Evolutionary conservation across 2,888 invertebrate species (phyloP).

Genomic region (Chymomyza procnemis): DNA sequence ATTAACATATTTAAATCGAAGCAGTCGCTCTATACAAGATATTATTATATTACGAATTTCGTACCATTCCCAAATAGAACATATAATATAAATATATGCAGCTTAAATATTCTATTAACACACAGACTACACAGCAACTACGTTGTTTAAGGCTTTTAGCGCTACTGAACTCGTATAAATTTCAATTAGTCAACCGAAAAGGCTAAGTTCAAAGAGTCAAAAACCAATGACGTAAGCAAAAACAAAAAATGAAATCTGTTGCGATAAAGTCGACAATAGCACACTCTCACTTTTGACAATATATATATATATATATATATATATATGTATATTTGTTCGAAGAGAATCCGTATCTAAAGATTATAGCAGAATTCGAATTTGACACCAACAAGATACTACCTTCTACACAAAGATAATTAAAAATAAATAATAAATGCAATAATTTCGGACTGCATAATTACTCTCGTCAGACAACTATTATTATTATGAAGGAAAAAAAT

Average conservation of each 20-base stretch:
- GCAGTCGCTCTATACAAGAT: background rate
- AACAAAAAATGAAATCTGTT: background rate
- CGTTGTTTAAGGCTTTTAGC: background rate
- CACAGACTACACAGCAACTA: background rate
- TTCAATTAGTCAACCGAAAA: slow-evolving; percentile 7
- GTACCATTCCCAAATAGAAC: background rate
- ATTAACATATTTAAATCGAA: background rate
- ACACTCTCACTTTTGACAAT: too few relatives aligned
- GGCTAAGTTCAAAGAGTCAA: slow-evolving; percentile 3
- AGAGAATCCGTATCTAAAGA: too few relatives aligned
- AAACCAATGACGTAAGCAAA: slow-evolving; percentile 29
- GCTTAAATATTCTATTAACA: background rate
- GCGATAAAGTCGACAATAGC: too few relatives aligned
- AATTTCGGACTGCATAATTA: too few relatives aligned
- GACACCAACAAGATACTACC: too few relatives aligned
- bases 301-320: too few relatives aligned
- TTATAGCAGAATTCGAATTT: too few relatives aligned
- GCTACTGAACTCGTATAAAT: slow-evolving; percentile 5
- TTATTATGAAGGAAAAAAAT: too few relatives aligned
- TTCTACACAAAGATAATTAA: too few relatives aligned
- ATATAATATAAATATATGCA: background rate
- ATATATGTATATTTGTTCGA: too few relatives aligned
- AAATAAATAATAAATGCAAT: too few relatives aligned
- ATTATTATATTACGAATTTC: background rate
- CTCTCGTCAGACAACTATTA: too few relatives aligned